phyloP scores from a whole-genome alignment of 23 tunicate species.

The Oikopleura albicans region DNA sequence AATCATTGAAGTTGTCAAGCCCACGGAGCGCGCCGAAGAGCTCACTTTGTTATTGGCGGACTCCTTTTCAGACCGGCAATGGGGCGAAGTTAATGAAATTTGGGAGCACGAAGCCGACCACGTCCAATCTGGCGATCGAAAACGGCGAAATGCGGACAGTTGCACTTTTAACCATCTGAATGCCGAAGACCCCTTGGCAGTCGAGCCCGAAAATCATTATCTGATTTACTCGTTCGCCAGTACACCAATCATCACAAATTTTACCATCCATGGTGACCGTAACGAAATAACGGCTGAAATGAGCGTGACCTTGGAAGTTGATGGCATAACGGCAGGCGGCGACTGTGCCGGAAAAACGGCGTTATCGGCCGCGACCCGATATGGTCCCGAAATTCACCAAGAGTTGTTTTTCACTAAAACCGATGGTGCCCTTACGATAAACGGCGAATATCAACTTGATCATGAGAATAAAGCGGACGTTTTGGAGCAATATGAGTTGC shows the following conservation, averaged over 20 bases:
- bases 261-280: not conserved
- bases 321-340: not conserved
- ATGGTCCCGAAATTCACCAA: not conserved
- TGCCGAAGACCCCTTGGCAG: not conserved
- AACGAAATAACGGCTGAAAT: not conserved
- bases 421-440: not conserved
- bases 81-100: conserved; percentile 11
- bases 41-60: not conserved
- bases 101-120: not conserved
- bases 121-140: not conserved
- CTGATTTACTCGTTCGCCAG: not conserved
- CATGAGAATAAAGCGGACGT: not conserved
- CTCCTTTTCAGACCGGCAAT: not conserved
- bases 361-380: not conserved
- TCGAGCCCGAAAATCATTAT: not conserved
- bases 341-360: not conserved
- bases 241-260: not conserved
- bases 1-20: not conserved
- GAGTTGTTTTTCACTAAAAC: not conserved
- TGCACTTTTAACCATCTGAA: not conserved
- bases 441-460: not conserved
- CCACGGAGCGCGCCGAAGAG: not conserved
- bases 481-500: not conserved
- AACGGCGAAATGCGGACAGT: not conserved
- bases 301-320: not conserved